These are phyloP conservation scores for Megalops atlanticus DNA, from an alignment of 2,113 vertebrate genomes.

Conservation along the genomic window DNA sequence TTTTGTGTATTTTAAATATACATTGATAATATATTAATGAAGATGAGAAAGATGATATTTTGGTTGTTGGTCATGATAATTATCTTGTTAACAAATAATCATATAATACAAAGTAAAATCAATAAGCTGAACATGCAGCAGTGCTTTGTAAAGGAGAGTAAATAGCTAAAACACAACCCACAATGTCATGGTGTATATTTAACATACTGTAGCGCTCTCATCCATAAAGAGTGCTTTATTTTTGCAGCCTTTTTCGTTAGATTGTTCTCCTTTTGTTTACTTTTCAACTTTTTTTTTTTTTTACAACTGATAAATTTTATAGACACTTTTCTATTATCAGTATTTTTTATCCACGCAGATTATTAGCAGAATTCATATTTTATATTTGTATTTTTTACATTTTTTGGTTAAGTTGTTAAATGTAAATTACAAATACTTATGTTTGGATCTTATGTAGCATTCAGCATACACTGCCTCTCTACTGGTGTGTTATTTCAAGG, in stretches of 20 bases:
- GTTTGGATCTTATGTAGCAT: background rate
- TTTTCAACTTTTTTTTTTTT: too few species aligned
- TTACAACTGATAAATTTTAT: background rate
- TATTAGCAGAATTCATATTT: too few species aligned
- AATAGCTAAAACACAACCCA: background rate
- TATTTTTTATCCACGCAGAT: background rate
- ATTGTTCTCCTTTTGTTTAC: background rate
- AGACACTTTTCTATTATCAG: background rate
- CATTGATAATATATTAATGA: background rate
- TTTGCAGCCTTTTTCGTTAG: background rate
- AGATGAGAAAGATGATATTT: background rate
- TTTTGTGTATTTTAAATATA: too few species aligned
- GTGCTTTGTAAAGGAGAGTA: background rate
- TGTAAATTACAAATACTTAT: background rate
- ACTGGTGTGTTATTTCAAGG: background rate
- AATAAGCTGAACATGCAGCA: background rate
- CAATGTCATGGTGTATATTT: background rate
- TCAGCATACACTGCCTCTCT: background rate
- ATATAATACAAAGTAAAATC: background rate
- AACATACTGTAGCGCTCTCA: background rate
- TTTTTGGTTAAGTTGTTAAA: background rate
- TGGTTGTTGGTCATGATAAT: too few species aligned
- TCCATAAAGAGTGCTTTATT: background rate
- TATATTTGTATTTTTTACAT: too few species aligned
- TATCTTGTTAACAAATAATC: too few species aligned